Base-by-base conservation (phyloP, 2,888 invertebrate genomes). In the Octodonta nipae region DNA sequence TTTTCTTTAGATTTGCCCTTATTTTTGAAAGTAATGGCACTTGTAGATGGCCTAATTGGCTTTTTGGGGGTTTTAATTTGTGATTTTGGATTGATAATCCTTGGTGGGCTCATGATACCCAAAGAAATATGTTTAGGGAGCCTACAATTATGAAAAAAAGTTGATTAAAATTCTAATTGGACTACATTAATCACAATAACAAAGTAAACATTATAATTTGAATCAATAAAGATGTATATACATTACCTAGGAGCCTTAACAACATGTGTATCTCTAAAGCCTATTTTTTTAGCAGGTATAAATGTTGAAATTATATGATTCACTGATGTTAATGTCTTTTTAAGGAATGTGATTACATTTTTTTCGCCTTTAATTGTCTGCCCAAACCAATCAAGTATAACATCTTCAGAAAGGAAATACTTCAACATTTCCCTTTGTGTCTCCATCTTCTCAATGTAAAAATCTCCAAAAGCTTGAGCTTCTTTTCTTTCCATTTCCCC, bases 311-410 rank as follows among this genome's bases (percentile, higher is more conserved):
- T 48, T 11, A 48, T 33, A 37, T 61, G 61, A 15, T 45, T 51
- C n/a, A 54, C 41, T 7, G 49, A 47, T 7, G 42, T 36, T 3
- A 56, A 62, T 59, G 71, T 69, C 29, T 67, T 59, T 45, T 69
- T 70, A 3, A 76, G 45, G 42, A 75, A 76, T 3, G 63, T 55
- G 2, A 64, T 54, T 0, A 76, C 71, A 47, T 71, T 71, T 49
- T 66, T 67, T 40, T 66, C 67, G 0, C 71, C 70, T 49, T 63
- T 71, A 5, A 76, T 62, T 7, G 70, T 73, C 32, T 68, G 62
- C 0, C 76, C 77, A 52, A 77, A 77, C 74, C 75, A 77, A 51
- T 76, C 72, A 2, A 77, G 55, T 1, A 64, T 54, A 2, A 70
- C 53, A 25, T 53, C 52, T 15, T 58, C 56, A 2, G 59, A 52